Evolutionary conservation across 2,113 vertebrate species (phyloP).

Genomic region (Ginglymostoma cirratum): DNA sequence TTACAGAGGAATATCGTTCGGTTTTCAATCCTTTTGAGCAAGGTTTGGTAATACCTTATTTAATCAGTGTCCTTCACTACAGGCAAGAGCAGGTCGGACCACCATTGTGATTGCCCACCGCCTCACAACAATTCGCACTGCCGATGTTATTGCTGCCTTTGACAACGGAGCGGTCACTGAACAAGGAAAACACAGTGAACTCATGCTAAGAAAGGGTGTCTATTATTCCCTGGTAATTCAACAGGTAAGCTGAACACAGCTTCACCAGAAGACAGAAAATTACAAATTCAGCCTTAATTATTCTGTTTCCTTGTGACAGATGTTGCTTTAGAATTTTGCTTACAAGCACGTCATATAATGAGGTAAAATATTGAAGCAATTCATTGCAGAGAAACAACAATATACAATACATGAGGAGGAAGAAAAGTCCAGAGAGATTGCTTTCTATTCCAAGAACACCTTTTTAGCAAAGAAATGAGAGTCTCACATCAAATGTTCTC

Average conservation of each 20-base stretch:
- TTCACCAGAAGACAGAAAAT: neutral
- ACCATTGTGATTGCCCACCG: constrained; percentile 68
- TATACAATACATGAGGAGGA: neutral
- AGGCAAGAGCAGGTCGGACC: constrained; percentile 64
- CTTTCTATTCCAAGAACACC: neutral
- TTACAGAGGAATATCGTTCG: neutral
- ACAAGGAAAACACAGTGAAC: constrained; percentile 58
- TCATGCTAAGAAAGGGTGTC: constrained; percentile 61
- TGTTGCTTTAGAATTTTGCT: neutral
- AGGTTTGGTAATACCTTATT: neutral
- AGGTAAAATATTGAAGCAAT: too few relatives aligned
- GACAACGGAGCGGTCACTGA: constrained; percentile 57
- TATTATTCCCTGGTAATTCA: constrained; percentile 64
- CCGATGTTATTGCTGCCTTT: constrained; percentile 62
- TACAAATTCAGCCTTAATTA: neutral
- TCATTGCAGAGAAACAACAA: too few relatives aligned
- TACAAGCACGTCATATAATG: neutral
- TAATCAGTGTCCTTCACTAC: neutral
- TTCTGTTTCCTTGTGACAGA: neutral
- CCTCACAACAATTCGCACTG: constrained; percentile 60
- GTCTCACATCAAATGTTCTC: too few relatives aligned
- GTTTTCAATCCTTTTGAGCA: constrained; percentile 1
- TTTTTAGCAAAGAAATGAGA: neutral
- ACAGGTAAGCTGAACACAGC: constrained; percentile 49
- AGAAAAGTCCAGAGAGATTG: neutral